Percentiles rank a stretch among this genome's conserved stretches.
Conservation (phyloP, 2,797 vertebrate genomes). For the Odontamblyopus rebecca region DNA sequence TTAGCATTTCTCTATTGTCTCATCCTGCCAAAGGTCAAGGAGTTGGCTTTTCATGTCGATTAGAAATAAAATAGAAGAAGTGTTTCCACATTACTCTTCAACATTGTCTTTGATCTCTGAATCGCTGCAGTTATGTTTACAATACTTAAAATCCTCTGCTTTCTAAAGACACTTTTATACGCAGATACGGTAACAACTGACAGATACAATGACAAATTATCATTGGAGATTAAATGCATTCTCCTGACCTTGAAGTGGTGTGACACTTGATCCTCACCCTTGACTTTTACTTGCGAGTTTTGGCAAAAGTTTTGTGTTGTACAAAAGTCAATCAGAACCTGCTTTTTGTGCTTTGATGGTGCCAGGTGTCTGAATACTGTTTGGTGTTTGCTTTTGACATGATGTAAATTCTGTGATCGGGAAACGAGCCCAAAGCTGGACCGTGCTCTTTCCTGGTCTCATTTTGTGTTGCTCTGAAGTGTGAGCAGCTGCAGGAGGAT, state of each 20-base stretch:
- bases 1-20: slow-evolving; percentile 37
- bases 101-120: slow-evolving; percentile 63
- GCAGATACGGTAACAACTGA: too few species aligned
- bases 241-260: too few species aligned
- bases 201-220: too few species aligned
- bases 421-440: slow-evolving; percentile 35
- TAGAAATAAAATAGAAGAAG: slow-evolving; percentile 21
- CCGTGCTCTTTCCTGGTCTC: slow-evolving; percentile 11
- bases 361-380: slow-evolving; percentile 31
- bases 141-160: slow-evolving; percentile 38
- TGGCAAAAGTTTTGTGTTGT: slow-evolving; percentile 16
- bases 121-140: slow-evolving; percentile 55
- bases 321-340: slow-evolving; percentile 46
- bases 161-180: too few species aligned
- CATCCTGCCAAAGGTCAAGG: slow-evolving; percentile 33
- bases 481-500: slow-evolving; percentile 68
- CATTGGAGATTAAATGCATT: too few species aligned
- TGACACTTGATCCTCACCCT: too few species aligned
- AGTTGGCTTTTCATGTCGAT: slow-evolving; percentile 25
- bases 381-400: slow-evolving; percentile 57
- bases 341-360: slow-evolving; percentile 57
- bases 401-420: slow-evolving; percentile 41
- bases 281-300: too few species aligned
- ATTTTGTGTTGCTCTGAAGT: slow-evolving; percentile 60
- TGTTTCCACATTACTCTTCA: slow-evolving; percentile 43